These are phyloP conservation scores for Camponotus floridanus DNA, from an alignment of 1,140 invertebrate species.

Conservation along the genomic window DNA sequence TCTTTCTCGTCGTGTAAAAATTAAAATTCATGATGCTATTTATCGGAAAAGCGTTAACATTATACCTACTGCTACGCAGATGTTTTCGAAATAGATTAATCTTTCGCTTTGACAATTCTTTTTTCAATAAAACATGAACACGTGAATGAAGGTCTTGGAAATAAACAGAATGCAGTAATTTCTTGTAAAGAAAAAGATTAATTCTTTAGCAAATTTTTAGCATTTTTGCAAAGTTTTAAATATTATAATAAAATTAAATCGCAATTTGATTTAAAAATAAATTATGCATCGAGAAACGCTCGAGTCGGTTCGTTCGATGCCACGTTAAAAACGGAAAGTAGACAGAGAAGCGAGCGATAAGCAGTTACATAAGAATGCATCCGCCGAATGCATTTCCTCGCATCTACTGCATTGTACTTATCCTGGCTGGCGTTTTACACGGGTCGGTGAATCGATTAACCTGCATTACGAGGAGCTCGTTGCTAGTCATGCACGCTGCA, in stretches of 20 bases:
- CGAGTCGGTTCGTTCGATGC: constrained; percentile 5
- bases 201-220: neutral
- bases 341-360: constrained; percentile 28
- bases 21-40: constrained; percentile 62
- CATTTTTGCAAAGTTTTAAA: neutral
- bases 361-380: constrained; percentile 70
- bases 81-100: constrained; percentile 6
- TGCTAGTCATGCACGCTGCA: constrained; percentile 75
- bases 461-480: constrained; percentile 75
- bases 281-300: neutral
- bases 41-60: constrained; percentile 3
- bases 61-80: neutral
- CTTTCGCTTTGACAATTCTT: neutral
- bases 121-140: neutral
- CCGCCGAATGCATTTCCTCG: constrained; percentile 67
- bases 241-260: neutral
- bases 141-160: neutral
- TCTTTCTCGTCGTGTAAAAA: constrained; percentile 42
- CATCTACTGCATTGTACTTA: constrained; percentile 68
- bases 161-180: neutral
- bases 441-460: constrained; percentile 82
- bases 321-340: constrained; percentile 65
- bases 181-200: neutral
- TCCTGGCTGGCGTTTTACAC: constrained; percentile 77
- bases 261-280: constrained; percentile 19